Base-by-base conservation (phyloP, 2,797 vertebrate genomes). In the Leptoclinus maculatus region DNA sequence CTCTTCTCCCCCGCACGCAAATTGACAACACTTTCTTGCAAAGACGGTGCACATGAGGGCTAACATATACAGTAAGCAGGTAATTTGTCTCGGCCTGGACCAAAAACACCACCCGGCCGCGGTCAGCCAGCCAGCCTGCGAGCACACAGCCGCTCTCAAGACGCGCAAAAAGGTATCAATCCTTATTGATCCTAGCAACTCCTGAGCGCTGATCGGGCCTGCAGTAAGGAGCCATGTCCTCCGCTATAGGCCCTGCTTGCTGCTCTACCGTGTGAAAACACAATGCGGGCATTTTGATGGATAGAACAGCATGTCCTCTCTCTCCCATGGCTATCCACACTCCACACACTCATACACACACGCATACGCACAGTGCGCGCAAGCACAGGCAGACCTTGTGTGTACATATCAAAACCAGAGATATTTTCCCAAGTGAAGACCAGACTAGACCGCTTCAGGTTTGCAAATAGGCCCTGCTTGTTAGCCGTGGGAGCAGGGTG, bases 231-330 rank as follows among this genome's bases (percentile, higher is more conserved):
- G 82, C 80, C 91, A 71, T 83, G 86, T 89, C 89, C 87, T 88
- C 82, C 80, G 66, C 86, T 60, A 74, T 32, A 86, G 88, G 88
- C 85, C 93, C 83, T 60, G 82, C 84, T 90, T 14, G 69, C 81
- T 89, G 84, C 83, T 90, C 90, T 29, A 53, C 83, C 85, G 85
- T 82, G 83, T 87, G 88, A 86, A 91, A 94, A 92, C 92, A 94
- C 91, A 93, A 95, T 95, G 94, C 94, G 94, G 94, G 93, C 89
- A 92, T 95, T 94, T 94, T 94, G 90, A 94, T 91, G 89, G 92
- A 90, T 91, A 90, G 92, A 92, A 95, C 93, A 91, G 91, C 83
- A 70, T 92, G 92, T 94, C 91, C 93, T 82, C 60, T 19, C 39
- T 83, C 80, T 91, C 85, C 78, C 85, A 68, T 91, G 84, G 88